Evolutionary conservation across 2,888 invertebrate species (phyloP).

Genomic region (Aethes cnicana): DNA sequence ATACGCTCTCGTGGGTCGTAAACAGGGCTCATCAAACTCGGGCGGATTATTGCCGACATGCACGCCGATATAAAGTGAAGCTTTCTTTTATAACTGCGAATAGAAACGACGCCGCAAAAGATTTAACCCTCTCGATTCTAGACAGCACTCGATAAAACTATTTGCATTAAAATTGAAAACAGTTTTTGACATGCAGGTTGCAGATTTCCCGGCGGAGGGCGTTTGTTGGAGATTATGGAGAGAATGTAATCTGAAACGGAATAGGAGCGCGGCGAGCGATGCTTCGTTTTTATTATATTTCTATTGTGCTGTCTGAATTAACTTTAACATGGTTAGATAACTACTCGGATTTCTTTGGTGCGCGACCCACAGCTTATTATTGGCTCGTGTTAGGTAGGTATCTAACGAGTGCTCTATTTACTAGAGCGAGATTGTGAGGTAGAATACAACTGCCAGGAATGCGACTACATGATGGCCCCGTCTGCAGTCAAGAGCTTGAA

Average conservation of each 20-base stretch:
- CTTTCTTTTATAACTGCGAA: slow-evolving; percentile 41
- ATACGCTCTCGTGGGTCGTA: slow-evolving; percentile 65
- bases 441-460: too few relatives aligned
- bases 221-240: slow-evolving; percentile 23
- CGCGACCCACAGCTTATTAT: too few relatives aligned
- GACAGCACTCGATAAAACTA: slow-evolving; percentile 18
- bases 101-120: slow-evolving; percentile 36
- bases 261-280: not conserved
- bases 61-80: slow-evolving; percentile 52
- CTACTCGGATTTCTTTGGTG: too few relatives aligned
- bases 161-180: slow-evolving; percentile 31
- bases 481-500: too few relatives aligned
- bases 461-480: too few relatives aligned
- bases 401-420: too few relatives aligned
- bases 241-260: slow-evolving; percentile 16
- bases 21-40: slow-evolving; percentile 66
- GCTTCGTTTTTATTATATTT: slow-evolving; percentile 4
- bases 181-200: slow-evolving; percentile 24
- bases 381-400: too few relatives aligned
- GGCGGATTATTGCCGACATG: slow-evolving; percentile 61
- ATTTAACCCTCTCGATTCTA: slow-evolving; percentile 22
- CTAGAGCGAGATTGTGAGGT: too few relatives aligned
- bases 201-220: slow-evolving; percentile 27
- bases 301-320: too few relatives aligned
- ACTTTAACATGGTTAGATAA: too few relatives aligned